Base-by-base conservation (phyloP, 2,888 invertebrate species). In the Callyntrura sp. region DNA sequence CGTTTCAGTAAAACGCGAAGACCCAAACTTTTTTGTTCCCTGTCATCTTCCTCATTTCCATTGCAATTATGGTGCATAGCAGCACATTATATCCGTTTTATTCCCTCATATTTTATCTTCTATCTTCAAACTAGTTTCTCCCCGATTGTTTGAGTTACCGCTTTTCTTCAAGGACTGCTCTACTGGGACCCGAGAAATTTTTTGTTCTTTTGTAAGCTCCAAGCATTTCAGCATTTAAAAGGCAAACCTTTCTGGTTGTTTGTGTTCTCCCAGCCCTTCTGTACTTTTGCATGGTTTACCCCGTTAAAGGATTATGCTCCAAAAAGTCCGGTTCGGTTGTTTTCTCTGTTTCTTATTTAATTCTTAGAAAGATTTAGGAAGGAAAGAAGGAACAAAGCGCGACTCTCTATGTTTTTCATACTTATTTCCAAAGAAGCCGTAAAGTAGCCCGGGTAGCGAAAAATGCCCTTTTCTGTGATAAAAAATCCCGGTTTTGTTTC, bases 251-350 rank as follows among this genome's bases (percentile, higher is more conserved):
- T 65, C 12, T n/a, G 51, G 78, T 28, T 85, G 85, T 85, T 85
- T 85, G 51, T 73, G 57, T 85, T 85, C 43, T 73, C 20, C 35
- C 20, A 43, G 70, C 45, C 60, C 86, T 65, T 55, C 65, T 79
- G 87, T 88, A 81, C 73, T 60, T 35, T 70, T 57, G 81, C 81
- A 70, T 73, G 87, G 87, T 88, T 82, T 81, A 82, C 82, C 55
- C 79, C 81, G 81, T 25, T 82, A 88, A 82, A 88, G 81, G 87
- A 88, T 88, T 88, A 88, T n/a, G 57, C 86, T 88, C 25, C 45
- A 73, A 82, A 82, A 60, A 73, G 20, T 60, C 82, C 73, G 25
- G 8, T 82, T 43, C 45, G n/a, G 48, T 8, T 51, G 23, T 14
- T 48, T 85, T 6, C 23, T 11, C 62, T 17, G 1, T 45, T 5